Conservation (phyloP, 2,113 vertebrate genomes). For the Thunnus maccoyii region DNA sequence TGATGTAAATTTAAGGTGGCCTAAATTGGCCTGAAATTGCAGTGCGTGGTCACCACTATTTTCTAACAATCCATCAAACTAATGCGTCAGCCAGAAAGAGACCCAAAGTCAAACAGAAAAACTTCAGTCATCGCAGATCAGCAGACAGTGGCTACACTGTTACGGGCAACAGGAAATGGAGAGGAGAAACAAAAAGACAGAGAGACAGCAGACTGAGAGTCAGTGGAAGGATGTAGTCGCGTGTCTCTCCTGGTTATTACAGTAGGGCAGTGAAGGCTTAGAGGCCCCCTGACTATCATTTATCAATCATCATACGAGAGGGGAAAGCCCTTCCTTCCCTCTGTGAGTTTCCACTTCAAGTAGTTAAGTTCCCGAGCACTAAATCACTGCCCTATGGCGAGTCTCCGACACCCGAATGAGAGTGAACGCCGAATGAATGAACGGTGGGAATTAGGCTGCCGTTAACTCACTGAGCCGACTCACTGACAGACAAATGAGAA, state of each 20-base stretch:
- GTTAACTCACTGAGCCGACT: conserved; percentile 66
- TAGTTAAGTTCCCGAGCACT: conserved; percentile 65
- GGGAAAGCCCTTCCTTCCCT: conserved; percentile 59
- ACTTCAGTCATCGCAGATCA: conserved; percentile 57
- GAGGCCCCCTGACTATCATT: conserved; percentile 68
- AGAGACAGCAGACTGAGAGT: conserved; percentile 36
- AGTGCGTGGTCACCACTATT: conserved; percentile 63
- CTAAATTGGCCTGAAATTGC: conserved; percentile 72
- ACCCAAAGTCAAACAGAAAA: conserved; percentile 40
- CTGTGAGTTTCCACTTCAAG: conserved; percentile 69
- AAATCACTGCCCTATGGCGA: conserved; percentile 67
- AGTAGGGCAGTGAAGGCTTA: conserved; percentile 46
- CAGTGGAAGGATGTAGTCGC: conserved; percentile 74
- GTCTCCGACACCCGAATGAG: conserved; percentile 52
- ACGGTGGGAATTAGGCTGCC: conserved; percentile 66
- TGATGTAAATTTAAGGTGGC: conserved; percentile 74
- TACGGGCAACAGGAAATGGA: conserved; percentile 33
- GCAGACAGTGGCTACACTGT: conserved; percentile 69
- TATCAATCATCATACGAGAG: conserved; percentile 73
- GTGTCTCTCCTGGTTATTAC: conserved; percentile 70
- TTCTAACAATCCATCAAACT: conserved; percentile 78
- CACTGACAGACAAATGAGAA: conserved; percentile 76
- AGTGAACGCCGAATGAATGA: conserved; percentile 45
- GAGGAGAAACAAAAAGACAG: conserved; percentile 16
- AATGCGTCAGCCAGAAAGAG: conserved; percentile 58